A percentile compares a stretch with the other conserved stretches of the same genome.
These are phyloP conservation scores for Callorhinus ursinus DNA, from an alignment of 2,113 vertebrate genomes.

Conservation along the genomic window DNA sequence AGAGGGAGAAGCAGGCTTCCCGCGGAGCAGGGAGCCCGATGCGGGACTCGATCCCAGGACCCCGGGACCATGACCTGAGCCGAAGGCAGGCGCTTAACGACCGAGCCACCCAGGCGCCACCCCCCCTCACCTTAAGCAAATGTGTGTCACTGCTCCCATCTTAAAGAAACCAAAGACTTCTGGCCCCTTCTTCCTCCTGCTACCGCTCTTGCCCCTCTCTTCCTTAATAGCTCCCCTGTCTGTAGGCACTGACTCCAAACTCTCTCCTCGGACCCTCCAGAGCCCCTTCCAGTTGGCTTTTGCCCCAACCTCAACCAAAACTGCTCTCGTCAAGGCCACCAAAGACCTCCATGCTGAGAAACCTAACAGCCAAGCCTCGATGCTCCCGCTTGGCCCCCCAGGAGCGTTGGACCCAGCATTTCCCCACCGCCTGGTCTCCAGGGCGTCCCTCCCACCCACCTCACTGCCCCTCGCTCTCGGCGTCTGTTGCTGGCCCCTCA, in stretches of 20 bases:
- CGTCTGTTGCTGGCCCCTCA: background rate
- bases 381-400: background rate
- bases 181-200: background rate
- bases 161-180: background rate
- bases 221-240: background rate
- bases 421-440: background rate
- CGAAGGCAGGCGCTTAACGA: too few relatives aligned
- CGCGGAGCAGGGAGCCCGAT: too few relatives aligned
- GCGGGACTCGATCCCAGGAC: too few relatives aligned
- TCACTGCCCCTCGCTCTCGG: background rate
- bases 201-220: background rate
- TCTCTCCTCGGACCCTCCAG: background rate
- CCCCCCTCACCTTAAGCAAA: background rate
- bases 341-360: background rate
- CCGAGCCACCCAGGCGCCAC: too few relatives aligned
- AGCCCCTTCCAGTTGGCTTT: background rate
- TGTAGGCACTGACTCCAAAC: background rate
- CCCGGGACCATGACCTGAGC: too few relatives aligned
- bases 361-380: background rate
- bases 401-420: background rate
- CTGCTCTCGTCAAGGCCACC: background rate
- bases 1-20: too few relatives aligned
- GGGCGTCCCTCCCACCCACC: background rate
- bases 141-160: background rate
- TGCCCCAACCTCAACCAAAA: background rate